Evolutionary conservation across 1,140 invertebrate species (phyloP).

Genomic region (Ceratina calcarata): DNA sequence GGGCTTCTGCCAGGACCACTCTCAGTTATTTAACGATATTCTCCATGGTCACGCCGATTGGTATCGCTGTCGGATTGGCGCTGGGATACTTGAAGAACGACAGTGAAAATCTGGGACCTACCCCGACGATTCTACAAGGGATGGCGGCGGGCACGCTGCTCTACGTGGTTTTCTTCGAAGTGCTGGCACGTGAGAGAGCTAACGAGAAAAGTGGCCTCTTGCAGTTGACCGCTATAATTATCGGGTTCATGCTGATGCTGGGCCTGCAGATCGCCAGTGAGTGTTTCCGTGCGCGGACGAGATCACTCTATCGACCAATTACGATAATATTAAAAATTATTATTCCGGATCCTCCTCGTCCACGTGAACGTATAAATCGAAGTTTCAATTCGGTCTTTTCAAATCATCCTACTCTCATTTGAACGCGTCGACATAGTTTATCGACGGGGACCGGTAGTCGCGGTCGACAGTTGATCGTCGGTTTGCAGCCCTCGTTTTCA

Average conservation of each 20-base stretch:
- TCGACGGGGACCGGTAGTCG: no score
- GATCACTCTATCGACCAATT: neutral
- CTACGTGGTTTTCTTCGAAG: conserved; percentile 95
- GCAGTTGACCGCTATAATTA: conserved; percentile 86
- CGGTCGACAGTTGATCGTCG: neutral
- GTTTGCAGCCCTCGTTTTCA: conserved; percentile 24
- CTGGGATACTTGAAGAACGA: conserved; percentile 77
- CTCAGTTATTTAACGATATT: conserved; percentile 83
- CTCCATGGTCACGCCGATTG: conserved; percentile 86
- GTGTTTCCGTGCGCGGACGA: conserved; percentile 76
- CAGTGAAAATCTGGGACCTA: conserved; percentile 76
- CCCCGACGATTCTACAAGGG: conserved; percentile 86
- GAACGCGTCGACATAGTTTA: no score
- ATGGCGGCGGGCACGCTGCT: conserved; percentile 93
- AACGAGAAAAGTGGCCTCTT: conserved; percentile 85
- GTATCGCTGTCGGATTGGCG: conserved; percentile 83
- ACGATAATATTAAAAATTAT: no score
- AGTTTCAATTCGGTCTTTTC: neutral
- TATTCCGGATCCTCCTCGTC: no score
- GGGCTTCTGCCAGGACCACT: conserved; percentile 82
- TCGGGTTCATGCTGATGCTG: conserved; percentile 90
- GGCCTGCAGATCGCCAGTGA: conserved; percentile 88
- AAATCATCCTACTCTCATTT: neutral
- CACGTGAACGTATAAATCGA: no score
- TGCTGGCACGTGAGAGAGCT: conserved; percentile 88